Evolutionary conservation across 2,888 invertebrate genomes (phyloP).

Genomic region (Rhagophthalmus giganteus): DNA sequence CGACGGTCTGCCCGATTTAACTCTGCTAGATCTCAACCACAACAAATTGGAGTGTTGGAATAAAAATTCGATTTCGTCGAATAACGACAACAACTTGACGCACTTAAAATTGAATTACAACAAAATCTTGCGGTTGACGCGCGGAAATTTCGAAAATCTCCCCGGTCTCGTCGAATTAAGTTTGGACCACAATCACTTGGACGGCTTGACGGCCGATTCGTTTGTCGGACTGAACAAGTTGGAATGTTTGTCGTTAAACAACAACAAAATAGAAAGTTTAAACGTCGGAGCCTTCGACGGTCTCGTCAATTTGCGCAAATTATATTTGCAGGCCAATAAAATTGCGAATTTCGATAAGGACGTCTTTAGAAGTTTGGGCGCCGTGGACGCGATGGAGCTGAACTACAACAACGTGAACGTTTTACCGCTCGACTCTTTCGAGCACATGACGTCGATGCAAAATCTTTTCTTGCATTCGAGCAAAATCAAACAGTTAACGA

Average conservation of each 20-base stretch:
- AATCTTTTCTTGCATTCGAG: conserved; percentile 6
- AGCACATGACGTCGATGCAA: not conserved
- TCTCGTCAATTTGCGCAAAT: conserved; percentile 3
- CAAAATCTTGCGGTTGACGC: not conserved
- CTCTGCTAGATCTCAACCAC: conserved; percentile 68
- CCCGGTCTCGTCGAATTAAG: conserved; percentile 1
- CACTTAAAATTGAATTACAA: conserved; percentile 15
- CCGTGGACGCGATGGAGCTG: conserved; percentile 3
- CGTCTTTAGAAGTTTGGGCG: conserved; percentile 5
- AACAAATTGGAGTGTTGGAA: conserved; percentile 69
- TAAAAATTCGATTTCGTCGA: conserved; percentile 50
- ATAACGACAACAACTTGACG: not conserved
- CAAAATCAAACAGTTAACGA: conserved; percentile 5
- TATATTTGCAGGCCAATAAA: conserved; percentile 7
- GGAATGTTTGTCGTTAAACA: conserved; percentile 13
- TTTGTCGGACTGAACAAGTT: conserved; percentile 8
- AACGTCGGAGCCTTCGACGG: conserved; percentile 6
- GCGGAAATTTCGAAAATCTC: conserved; percentile 4
- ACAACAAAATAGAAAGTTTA: conserved; percentile 6
- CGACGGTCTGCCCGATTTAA: conserved; percentile 64
- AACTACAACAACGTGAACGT: conserved; percentile 14
- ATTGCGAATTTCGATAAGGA: not conserved
- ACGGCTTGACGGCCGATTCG: not conserved
- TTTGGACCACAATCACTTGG: conserved; percentile 9
- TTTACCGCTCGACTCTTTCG: conserved; percentile 5